Evolutionary conservation across 2,113 vertebrate genomes (phyloP).

Genomic region (Collichthys lucidus): DNA sequence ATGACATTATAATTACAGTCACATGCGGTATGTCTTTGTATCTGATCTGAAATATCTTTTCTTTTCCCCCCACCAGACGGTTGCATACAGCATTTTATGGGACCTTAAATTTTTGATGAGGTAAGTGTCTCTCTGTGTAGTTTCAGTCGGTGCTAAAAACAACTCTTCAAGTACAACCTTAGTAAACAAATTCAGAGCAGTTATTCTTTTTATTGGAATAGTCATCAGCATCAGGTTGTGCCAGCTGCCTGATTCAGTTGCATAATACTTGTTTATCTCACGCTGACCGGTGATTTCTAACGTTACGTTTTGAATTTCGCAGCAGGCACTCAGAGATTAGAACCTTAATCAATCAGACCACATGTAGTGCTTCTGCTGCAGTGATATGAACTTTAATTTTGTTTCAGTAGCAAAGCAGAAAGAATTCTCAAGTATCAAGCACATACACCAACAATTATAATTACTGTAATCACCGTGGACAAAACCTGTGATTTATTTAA

Average conservation of each 20-base stretch:
- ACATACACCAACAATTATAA: constrained; percentile 1
- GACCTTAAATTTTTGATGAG: constrained; percentile 99
- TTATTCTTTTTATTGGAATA: background rate
- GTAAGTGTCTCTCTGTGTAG: constrained; percentile 79
- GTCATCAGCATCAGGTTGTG: background rate
- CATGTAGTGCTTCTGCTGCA: background rate
- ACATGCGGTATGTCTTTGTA: background rate
- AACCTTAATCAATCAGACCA: background rate
- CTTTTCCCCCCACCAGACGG: constrained; percentile 85
- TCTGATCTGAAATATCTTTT: constrained; percentile 27
- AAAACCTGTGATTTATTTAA: constrained; percentile 43
- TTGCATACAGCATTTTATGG: constrained; percentile 99
- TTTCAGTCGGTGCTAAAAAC: background rate
- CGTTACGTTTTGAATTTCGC: background rate
- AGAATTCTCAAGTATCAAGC: background rate
- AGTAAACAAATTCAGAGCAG: background rate
- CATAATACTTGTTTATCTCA: too few relatives aligned
- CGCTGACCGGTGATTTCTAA: background rate
- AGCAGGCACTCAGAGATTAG: background rate
- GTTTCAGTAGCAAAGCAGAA: background rate
- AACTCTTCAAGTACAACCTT: background rate
- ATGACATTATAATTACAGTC: too few relatives aligned
- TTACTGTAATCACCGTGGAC: constrained; percentile 17
- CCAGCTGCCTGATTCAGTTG: background rate
- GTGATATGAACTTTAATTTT: background rate